phyloP scores from a whole-genome alignment of 1,140 invertebrate genomes.

The Matsumurasca onukii region DNA sequence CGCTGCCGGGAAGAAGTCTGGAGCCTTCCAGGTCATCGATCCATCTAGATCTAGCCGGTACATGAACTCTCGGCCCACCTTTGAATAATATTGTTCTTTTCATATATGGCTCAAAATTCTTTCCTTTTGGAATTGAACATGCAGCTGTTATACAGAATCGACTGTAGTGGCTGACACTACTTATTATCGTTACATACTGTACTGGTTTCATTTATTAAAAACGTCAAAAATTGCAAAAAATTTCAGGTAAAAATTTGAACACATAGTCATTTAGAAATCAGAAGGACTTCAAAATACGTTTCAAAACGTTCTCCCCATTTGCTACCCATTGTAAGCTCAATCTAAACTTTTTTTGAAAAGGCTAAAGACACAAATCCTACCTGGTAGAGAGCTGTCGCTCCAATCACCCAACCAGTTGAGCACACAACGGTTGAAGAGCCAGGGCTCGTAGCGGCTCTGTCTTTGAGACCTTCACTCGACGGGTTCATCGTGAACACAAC shows the following conservation, averaged over 20 bases:
- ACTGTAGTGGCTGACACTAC: background rate
- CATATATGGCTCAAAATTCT: too few species aligned
- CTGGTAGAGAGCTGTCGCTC: slow-evolving; percentile 95
- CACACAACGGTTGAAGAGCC: slow-evolving; percentile 98
- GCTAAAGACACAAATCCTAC: slow-evolving; percentile 55
- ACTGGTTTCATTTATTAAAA: background rate
- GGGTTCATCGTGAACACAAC: slow-evolving; percentile 99
- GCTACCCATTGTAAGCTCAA: too few species aligned
- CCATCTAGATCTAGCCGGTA: slow-evolving; percentile 80
- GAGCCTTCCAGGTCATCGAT: slow-evolving; percentile 72
- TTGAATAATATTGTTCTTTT: slow-evolving; percentile 34
- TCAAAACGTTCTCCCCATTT: too few species aligned
- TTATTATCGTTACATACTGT: background rate
- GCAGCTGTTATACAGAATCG: background rate
- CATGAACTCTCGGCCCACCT: slow-evolving; percentile 87
- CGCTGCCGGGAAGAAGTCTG: slow-evolving; percentile 85
- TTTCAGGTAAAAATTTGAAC: too few species aligned
- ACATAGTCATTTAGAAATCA: too few species aligned
- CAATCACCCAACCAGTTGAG: slow-evolving; percentile 99
- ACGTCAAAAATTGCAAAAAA: too few species aligned
- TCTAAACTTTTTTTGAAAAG: too few species aligned
- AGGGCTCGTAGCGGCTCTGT: slow-evolving; percentile 96
- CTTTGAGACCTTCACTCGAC: slow-evolving; percentile 95
- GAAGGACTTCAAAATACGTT: too few species aligned
- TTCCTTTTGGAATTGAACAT: too few species aligned